Evolutionary conservation across 2,888 invertebrate species (phyloP).

Genomic region (Pomacea canaliculata): DNA sequence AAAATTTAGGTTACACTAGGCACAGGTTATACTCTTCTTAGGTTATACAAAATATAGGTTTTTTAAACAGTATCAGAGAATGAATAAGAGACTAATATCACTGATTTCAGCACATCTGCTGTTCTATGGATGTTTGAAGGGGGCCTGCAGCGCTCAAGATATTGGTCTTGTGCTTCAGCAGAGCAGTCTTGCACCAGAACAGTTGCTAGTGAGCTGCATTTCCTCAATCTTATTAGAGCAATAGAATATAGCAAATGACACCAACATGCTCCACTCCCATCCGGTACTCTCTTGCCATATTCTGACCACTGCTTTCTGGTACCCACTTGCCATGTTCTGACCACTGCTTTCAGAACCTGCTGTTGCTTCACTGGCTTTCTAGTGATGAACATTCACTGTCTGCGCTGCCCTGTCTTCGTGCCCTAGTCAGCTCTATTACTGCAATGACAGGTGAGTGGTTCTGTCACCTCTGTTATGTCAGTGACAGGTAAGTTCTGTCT

Average conservation of each 20-base stretch:
- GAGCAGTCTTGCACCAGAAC: constrained; percentile 74
- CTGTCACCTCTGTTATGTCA: background rate
- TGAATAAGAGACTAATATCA: too few relatives aligned
- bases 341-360: constrained; percentile 49
- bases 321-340: background rate
- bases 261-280: too few relatives aligned
- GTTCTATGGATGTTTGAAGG: constrained; percentile 49
- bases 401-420: constrained; percentile 52
- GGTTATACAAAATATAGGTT: too few relatives aligned
- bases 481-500: too few relatives aligned
- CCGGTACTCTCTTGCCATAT: too few relatives aligned
- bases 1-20: too few relatives aligned
- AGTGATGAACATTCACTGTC: constrained; percentile 47
- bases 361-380: constrained; percentile 64
- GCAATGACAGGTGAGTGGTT: constrained; percentile 71
- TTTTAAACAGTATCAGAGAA: too few relatives aligned
- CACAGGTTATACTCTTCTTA: too few relatives aligned
- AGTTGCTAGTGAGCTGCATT: constrained; percentile 74
- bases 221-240: too few relatives aligned
- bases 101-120: constrained; percentile 54
- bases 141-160: constrained; percentile 45
- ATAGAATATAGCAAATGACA: too few relatives aligned
- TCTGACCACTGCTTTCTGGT: too few relatives aligned
- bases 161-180: constrained; percentile 54
- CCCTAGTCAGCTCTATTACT: constrained; percentile 64